Evolutionary conservation across 2,797 vertebrate species (phyloP).

Genomic region (Bufotes viridis): DNA sequence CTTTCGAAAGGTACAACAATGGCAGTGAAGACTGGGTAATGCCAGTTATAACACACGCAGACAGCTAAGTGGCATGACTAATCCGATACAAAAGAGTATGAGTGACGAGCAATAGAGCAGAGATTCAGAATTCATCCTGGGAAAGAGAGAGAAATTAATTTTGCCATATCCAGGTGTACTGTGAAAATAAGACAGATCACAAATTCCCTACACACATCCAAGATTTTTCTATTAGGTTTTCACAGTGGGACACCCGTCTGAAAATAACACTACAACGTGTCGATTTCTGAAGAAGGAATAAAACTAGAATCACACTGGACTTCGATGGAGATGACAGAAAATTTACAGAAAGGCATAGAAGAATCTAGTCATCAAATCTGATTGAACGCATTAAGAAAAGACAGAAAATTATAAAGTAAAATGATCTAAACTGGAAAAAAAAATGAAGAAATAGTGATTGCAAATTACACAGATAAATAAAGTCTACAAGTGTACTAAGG

Average conservation of each 20-base stretch:
- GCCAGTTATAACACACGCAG: too few relatives aligned
- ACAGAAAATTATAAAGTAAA: neutral
- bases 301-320: neutral
- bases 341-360: neutral
- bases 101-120: too few relatives aligned
- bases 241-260: neutral
- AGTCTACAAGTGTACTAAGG: neutral
- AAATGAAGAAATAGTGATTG: neutral
- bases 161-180: neutral
- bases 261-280: neutral
- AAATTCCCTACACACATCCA: neutral
- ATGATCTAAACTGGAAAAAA: neutral
- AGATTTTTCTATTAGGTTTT: slow-evolving; percentile 36
- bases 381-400: neutral
- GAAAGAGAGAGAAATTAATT: neutral
- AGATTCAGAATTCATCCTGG: too few relatives aligned
- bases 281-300: neutral
- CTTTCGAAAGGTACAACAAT: too few relatives aligned
- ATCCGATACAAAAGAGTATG: too few relatives aligned
- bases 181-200: slow-evolving; percentile 1
- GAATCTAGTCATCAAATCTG: neutral
- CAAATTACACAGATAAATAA: neutral
- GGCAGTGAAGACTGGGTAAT: too few relatives aligned
- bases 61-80: too few relatives aligned
- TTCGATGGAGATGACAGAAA: neutral